These are phyloP conservation scores for Dolichotis patagonum DNA, from an alignment of 2,113 vertebrate species.

Conservation along the genomic window DNA sequence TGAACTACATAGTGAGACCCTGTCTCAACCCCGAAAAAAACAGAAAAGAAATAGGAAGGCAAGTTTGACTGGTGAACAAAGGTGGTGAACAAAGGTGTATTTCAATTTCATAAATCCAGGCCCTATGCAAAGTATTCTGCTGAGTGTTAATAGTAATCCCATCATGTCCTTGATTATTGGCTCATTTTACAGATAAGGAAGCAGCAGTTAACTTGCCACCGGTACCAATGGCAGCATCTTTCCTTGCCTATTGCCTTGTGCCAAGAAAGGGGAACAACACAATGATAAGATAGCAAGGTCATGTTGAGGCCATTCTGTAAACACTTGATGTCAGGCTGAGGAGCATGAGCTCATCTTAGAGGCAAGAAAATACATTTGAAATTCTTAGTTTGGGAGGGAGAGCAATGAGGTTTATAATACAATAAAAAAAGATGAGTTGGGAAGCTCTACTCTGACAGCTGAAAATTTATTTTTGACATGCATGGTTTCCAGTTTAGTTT, in stretches of 20 bases:
- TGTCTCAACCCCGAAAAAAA: not conserved
- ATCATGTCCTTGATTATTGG: not conserved
- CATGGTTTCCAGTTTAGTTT: not conserved
- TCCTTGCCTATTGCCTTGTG: not conserved
- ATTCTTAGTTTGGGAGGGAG: not conserved
- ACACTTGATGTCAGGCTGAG: not conserved
- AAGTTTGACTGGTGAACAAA: not conserved
- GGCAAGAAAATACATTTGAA: not conserved
- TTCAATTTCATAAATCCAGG: not conserved
- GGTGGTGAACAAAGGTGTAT: not conserved
- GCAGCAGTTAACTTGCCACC: not conserved
- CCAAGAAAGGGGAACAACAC: not conserved
- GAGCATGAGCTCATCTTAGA: not conserved
- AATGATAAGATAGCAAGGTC: not conserved
- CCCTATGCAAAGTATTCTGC: not conserved
- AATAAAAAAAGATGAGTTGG: not conserved
- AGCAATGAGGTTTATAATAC: not conserved
- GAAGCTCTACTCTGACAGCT: not conserved
- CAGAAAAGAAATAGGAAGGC: not conserved
- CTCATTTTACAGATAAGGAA: slow-evolving; percentile 21
- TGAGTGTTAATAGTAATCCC: not conserved
- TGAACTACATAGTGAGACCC: not conserved
- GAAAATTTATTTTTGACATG: slow-evolving; percentile 31
- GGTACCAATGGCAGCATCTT: not conserved
- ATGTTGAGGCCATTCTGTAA: not conserved